Conservation (phyloP, 2,888 invertebrate genomes). For the Ceriagrion tenellum region DNA sequence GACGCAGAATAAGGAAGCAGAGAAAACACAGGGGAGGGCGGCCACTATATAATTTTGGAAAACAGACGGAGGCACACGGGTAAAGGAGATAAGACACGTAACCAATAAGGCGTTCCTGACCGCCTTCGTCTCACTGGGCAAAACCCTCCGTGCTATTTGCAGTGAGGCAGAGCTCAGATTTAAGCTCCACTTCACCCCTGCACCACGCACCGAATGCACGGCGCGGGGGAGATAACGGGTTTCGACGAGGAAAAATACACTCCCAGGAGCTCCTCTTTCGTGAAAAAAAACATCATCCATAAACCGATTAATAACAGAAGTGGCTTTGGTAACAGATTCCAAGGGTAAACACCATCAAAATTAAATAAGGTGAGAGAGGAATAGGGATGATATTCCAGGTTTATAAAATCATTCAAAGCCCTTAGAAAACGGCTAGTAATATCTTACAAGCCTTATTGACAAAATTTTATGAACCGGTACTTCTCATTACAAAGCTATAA, state of each 20-base stretch:
- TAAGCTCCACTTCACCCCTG: conserved; percentile 23
- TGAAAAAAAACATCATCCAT: no score
- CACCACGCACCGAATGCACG: background rate
- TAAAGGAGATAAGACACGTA: conserved; percentile 54
- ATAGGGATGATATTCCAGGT: no score
- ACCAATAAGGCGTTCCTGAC: conserved; percentile 49
- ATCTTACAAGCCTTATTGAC: no score
- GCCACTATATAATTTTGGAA: background rate
- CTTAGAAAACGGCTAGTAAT: no score
- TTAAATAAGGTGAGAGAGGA: no score
- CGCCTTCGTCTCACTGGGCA: conserved; percentile 1
- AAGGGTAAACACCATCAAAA: no score
- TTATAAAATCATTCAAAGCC: no score
- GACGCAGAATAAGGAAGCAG: background rate
- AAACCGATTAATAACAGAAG: no score
- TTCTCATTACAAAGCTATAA: no score
- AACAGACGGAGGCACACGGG: conserved; percentile 12
- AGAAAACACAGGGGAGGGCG: background rate
- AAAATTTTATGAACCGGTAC: no score
- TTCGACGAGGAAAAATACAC: background rate
- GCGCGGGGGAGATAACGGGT: background rate
- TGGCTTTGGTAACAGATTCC: no score
- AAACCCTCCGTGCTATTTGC: conserved; percentile 23
- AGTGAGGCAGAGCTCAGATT: conserved; percentile 29
- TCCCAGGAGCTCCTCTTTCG: background rate